Conservation (phyloP, 2,113 vertebrate species). For the Leptobrachium ailaonicum region DNA sequence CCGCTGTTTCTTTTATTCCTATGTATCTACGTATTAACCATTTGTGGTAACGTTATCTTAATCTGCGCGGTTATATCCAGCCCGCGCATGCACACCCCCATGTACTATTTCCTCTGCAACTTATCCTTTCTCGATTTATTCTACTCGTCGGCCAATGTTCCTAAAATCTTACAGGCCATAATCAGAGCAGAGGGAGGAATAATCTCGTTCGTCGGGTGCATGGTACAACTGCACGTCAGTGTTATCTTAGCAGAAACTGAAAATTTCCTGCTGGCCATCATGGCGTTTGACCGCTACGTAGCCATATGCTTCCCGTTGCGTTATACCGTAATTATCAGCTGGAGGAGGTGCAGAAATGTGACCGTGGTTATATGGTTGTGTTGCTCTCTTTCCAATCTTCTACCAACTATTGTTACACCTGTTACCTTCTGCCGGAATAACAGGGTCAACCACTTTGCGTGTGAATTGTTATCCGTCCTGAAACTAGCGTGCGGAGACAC, state of each 20-base stretch:
- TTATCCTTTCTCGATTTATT: conserved; percentile 9
- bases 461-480: neutral
- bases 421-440: neutral
- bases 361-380: neutral
- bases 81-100: conserved; percentile 4
- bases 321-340: conserved; percentile 50
- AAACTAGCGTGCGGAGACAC: neutral
- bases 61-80: neutral
- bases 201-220: conserved; percentile 1
- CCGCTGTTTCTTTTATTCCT: conserved; percentile 15
- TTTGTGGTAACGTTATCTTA: neutral
- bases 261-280: conserved; percentile 44
- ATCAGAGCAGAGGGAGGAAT: neutral
- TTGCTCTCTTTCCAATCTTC: neutral
- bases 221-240: neutral
- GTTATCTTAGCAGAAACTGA: conserved; percentile 9
- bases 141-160: conserved; percentile 1
- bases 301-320: conserved; percentile 54
- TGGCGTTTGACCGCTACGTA: conserved; percentile 55
- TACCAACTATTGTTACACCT: neutral
- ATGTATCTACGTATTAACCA: neutral
- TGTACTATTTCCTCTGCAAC: conserved; percentile 24
- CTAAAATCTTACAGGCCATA: conserved; percentile 1
- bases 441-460: neutral
- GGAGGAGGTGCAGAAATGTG: neutral